Base-by-base conservation (phyloP, 2,888 invertebrate species). In the Melanotus villosus region DNA sequence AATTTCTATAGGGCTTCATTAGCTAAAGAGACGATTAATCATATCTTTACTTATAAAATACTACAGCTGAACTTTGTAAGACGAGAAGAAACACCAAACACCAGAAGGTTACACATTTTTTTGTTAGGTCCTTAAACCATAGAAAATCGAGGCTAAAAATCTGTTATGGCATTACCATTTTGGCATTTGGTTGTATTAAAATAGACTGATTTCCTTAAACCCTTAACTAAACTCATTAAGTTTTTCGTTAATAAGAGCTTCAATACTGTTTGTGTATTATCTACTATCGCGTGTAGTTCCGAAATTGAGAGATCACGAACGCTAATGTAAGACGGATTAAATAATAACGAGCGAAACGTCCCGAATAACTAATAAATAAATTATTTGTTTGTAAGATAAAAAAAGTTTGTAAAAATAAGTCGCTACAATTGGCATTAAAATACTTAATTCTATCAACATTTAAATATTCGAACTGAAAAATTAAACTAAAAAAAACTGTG, bases 231-330 rank as follows among this genome's bases (percentile, higher is more conserved):
- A 52, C 21, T 47, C 12, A 47, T 45, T 45, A 45, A 47, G 47
- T 47, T 47, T 23, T 12, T 23, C n/a, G 16, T 14, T 2, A 47
- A 26, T 47, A 32, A 30, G 16, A 16, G 10, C 18, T 52, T 30
- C 52, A 52, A 52, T 52, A 52, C 52, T 52, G 52, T 34, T 10
- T 12, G 52, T 52, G 14, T 32, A 52, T 52, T 10, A 52, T 30
- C 32, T 16, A 52, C 32, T 52, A 52, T 16, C 12, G 19, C 9
- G 14, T 52, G 52, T 52, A n/a, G 4, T 52, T 32, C 32, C 16
- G n/a, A 32, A 47, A 34, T 16, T 34, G 52, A 16, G 52, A 52
- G 52, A 52, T 52, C 52, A 52, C 32, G 7, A 52, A 52, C 10
- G 30, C 18, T 52, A 52, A 52, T n/a, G 26, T 23, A 16, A 41